Evolutionary conservation across 64 coral and sea anemone genomes (phyloP), one percentile per base, ranked within the genome.

Genomic region (Montipora sp.): DNA sequence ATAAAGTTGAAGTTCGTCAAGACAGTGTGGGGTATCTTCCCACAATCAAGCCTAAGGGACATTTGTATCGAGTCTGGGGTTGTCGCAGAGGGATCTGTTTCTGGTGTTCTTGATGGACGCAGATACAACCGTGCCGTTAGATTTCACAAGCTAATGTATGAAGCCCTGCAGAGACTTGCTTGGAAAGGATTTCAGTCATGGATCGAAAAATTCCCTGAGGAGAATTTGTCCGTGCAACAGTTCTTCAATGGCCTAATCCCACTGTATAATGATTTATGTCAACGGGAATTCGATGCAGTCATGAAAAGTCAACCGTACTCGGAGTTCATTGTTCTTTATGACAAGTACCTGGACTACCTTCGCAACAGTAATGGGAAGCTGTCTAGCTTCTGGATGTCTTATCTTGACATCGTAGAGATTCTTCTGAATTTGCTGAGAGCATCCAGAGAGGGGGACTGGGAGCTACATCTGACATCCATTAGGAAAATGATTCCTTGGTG

Each of bases 381-480:
- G 7, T 93, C 83, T 61, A 72, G 6, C 18, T 90, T 95, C 50
- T 90, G 93, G 87, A 86, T 90, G 75, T 70, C 47, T 24, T 90
- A 90, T 77, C 53, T 95, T 27, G 90, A 92, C 24, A 82, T 95
- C 66, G 78, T 92, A 19, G 89, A 92, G 4, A 83, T 92, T 75
- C 22, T 95, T 13, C 71, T 95, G 18, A 55, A 27, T 48, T 60
- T 96, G 43, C 8, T 92, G 46, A 57, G 84, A 63, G 89, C 81
- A 86, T 88, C 84, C 13, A 80, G 84, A 59, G 78, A 91, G 75
- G 84, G 84, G 18, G 44, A 92, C 21, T 96, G 90, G 94, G 69
- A 92, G 72, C 80, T 96, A 63, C 94, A 96, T 84, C 59, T 92
- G 48, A 55, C 94, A 43, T 16, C 76, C 50, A 58, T 96, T 44